Evolutionary conservation across 2,888 invertebrate genomes (phyloP).

Genomic region (Emesis russula): DNA sequence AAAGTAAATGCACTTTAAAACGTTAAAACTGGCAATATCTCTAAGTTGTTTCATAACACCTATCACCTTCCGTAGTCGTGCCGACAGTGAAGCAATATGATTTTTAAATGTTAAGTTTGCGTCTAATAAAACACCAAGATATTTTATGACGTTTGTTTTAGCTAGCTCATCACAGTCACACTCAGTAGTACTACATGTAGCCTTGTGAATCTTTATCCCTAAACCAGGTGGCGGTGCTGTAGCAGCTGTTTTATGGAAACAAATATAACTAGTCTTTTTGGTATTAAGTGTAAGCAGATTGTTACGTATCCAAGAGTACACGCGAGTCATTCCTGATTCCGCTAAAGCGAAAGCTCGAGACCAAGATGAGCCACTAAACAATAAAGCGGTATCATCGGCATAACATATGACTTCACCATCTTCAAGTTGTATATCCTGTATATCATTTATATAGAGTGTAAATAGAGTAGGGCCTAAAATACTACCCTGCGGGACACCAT

Average conservation of each 20-base stretch:
- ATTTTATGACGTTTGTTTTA: conserved; percentile 18
- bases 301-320: conserved; percentile 45
- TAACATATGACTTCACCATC: conserved; percentile 57
- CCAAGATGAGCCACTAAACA: conserved; percentile 53
- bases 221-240: not conserved
- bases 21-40: no score
- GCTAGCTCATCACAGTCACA: conserved; percentile 12
- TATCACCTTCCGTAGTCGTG: conserved; percentile 32
- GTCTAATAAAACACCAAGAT: conserved; percentile 37
- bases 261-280: conserved; percentile 33
- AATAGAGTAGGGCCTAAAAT: no score
- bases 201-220: conserved; percentile 33
- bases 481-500: no score
- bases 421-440: not conserved
- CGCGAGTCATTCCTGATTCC: conserved; percentile 32
- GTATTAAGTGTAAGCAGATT: conserved; percentile 67
- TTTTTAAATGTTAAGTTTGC: conserved; percentile 32
- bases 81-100: conserved; percentile 29
- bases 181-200: not conserved
- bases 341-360: conserved; percentile 26
- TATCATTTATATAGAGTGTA: no score
- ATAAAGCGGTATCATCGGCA: conserved; percentile 59
- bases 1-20: no score
- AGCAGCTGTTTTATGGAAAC: conserved; percentile 44
- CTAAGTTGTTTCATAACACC: no score